Conservation (phyloP, 2,888 invertebrate species). For the Phaedon cochleariae region DNA sequence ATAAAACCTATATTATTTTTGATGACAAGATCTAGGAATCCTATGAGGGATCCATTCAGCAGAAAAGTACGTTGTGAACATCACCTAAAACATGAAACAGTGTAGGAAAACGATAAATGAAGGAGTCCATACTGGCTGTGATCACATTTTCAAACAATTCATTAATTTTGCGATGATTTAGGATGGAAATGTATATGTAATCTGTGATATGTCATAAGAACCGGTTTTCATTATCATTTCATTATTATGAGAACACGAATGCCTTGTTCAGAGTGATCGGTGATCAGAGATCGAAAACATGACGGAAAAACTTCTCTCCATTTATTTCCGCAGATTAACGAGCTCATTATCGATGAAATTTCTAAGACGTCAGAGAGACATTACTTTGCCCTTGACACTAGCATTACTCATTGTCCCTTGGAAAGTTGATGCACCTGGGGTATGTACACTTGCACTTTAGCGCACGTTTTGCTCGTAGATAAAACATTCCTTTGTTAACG, state of each 20-base stretch:
- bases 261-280: neutral
- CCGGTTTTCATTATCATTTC: neutral
- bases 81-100: too few species aligned
- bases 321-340: neutral
- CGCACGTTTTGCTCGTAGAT: neutral
- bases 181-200: too few species aligned
- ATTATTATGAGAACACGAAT: neutral
- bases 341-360: neutral
- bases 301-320: neutral
- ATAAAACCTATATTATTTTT: too few species aligned
- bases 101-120: too few species aligned
- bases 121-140: too few species aligned
- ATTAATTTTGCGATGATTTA: too few species aligned
- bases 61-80: too few species aligned
- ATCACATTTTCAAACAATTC: too few species aligned
- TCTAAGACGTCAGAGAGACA: neutral
- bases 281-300: neutral
- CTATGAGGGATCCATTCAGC: too few species aligned
- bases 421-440: neutral
- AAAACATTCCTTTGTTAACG: constrained; percentile 12
- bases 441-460: constrained; percentile 10
- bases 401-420: constrained; percentile 15
- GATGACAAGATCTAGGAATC: too few species aligned
- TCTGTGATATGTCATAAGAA: neutral
- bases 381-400: neutral